These are phyloP conservation scores for Macrochelys suwanniensis DNA, from an alignment of 2,797 vertebrate genomes.

Conservation along the genomic window DNA sequence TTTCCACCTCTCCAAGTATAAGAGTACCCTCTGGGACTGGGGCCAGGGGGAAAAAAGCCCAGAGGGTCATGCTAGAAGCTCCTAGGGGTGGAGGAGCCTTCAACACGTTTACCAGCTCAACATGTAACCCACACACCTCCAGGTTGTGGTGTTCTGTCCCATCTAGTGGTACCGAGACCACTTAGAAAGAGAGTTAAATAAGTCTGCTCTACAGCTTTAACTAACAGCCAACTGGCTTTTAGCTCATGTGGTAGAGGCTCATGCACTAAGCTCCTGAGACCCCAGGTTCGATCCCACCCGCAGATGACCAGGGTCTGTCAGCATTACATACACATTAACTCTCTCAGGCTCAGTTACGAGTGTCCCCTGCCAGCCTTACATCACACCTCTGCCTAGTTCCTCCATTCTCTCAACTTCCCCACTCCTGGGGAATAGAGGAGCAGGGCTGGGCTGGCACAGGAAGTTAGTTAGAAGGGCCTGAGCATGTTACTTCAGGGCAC, in stretches of 20 bases:
- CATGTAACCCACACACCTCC: too few species aligned
- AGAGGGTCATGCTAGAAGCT: neutral
- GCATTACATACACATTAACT: neutral
- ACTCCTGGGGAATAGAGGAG: neutral
- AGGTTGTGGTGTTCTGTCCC: too few species aligned
- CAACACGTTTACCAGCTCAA: neutral
- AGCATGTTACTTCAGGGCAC: neutral
- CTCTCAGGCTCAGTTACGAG: rapidly evolving
- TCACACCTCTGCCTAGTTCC: rapidly evolving
- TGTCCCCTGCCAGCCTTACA: rapidly evolving
- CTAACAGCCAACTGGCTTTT: too few species aligned
- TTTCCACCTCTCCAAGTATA: neutral
- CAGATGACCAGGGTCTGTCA: too few species aligned
- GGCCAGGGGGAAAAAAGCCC: neutral
- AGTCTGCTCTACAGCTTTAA: too few species aligned
- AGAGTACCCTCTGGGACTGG: neutral
- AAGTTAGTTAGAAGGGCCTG: neutral
- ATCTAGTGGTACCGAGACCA: too few species aligned
- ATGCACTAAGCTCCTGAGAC: too few species aligned
- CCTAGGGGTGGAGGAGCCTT: neutral
- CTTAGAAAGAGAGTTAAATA: too few species aligned
- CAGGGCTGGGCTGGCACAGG: neutral
- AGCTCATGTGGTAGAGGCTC: too few species aligned
- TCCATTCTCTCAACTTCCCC: neutral
- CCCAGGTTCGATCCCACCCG: too few species aligned